phyloP scores from a whole-genome alignment of 2,888 invertebrate genomes.

The Yponomeuta cagnagella region DNA sequence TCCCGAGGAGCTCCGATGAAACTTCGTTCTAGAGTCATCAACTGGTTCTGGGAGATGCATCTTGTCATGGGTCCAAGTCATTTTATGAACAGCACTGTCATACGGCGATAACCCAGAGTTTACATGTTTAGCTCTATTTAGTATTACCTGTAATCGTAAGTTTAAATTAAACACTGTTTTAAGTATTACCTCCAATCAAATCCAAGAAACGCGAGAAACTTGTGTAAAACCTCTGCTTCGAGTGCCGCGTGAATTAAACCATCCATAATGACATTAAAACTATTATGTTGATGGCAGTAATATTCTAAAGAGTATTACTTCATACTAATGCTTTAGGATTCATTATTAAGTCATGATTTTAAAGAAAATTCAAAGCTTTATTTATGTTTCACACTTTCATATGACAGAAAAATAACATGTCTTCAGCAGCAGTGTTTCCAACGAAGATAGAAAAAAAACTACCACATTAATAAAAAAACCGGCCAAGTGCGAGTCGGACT shows the following conservation, averaged over 20 bases:
- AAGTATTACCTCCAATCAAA: neutral
- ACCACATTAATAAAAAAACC: neutral
- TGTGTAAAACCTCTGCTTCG: slow-evolving; percentile 70
- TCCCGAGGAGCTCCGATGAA: slow-evolving; percentile 54
- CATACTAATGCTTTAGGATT: slow-evolving; percentile 63
- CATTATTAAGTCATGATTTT: slow-evolving; percentile 74
- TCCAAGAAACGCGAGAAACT: slow-evolving; percentile 38
- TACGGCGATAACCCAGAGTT: slow-evolving; percentile 63
- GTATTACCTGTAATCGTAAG: slow-evolving; percentile 56
- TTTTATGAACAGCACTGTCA: slow-evolving; percentile 69
- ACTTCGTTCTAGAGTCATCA: slow-evolving; percentile 68
- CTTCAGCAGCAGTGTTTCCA: slow-evolving; percentile 20
- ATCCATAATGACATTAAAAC: slow-evolving; percentile 74
- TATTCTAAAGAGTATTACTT: slow-evolving; percentile 58
- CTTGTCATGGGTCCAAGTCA: slow-evolving; percentile 74
- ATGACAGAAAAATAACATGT: slow-evolving; percentile 75
- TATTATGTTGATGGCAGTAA: slow-evolving; percentile 60
- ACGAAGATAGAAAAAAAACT: neutral
- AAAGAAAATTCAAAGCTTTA: slow-evolving; percentile 69
- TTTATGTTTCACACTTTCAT: slow-evolving; percentile 70
- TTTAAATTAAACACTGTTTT: slow-evolving; percentile 14
- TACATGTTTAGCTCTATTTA: slow-evolving; percentile 71
- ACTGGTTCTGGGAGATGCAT: slow-evolving; percentile 68
- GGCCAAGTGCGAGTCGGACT: too few relatives aligned
- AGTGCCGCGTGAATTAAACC: slow-evolving; percentile 76